These are phyloP conservation scores for Emydura subglobosa DNA, from an alignment of 2,113 vertebrate genomes.

Conservation along the genomic window DNA sequence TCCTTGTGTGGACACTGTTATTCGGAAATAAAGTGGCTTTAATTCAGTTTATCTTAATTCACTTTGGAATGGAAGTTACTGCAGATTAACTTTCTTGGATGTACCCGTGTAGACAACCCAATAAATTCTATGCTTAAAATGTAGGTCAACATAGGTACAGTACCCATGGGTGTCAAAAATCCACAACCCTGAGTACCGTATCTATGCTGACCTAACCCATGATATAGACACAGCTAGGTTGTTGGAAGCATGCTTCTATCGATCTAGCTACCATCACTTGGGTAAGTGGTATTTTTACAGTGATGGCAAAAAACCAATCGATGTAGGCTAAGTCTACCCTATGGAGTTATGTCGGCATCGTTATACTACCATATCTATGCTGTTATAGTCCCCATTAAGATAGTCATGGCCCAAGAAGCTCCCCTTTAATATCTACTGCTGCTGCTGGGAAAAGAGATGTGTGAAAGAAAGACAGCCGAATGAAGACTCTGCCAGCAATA, in stretches of 20 bases:
- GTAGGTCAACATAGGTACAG: neutral
- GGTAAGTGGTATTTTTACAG: neutral
- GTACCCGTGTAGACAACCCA: no score
- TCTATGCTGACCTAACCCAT: neutral
- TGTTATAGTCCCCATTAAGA: neutral
- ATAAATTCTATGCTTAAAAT: neutral
- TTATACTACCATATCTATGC: neutral
- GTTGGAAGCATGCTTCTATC: neutral
- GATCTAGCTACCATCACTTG: neutral
- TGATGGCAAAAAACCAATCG: neutral
- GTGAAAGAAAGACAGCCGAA: neutral
- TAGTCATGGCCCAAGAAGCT: neutral
- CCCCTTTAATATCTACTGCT: neutral
- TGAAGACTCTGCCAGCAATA: neutral
- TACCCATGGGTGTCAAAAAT: neutral
- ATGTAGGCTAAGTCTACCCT: neutral
- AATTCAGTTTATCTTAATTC: no score
- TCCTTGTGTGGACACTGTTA: no score
- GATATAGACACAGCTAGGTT: neutral
- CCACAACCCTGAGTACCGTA: neutral
- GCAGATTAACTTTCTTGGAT: no score
- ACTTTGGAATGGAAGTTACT: no score
- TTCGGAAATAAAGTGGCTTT: no score
- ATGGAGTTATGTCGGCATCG: neutral
- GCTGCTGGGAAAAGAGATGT: neutral